Evolutionary conservation across 2,888 invertebrate species (phyloP), one percentile per base, ranked within the genome.

Genomic region (Heliconius ethilla): DNA sequence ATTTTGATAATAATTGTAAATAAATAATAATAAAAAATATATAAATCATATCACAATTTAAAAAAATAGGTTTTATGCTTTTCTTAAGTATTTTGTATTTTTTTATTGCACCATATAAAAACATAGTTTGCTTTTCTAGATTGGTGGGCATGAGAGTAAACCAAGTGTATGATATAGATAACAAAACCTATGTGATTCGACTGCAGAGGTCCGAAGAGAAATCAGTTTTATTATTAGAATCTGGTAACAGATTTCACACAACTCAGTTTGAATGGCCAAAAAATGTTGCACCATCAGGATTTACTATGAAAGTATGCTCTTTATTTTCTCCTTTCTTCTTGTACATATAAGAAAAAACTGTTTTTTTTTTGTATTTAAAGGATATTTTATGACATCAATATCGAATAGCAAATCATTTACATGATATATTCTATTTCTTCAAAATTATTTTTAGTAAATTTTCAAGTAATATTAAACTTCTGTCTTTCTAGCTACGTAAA

Each of bases 201-300:
- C 92, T 98, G 62, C 97, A 97, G 89, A 96, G 97, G 81, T 96
- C 97, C 0, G 98, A 99, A 87, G 96, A 97, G 85, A 99, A 99
- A 93, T 95, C 95, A 75, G 96, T 99, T 15, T 92, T 99, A 51
- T 91, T 99, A 11, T 91, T 99, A 55, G 99, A 99, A 93, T 99
- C 99, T 0, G 99, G 99, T 0, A 97, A 96, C 83, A 95, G 99
- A 79, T 97, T 99, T 80, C 99, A 99, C 88, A 97, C 97, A 9
- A 99, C 99, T 18, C 97, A 96, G 63, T 99, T 98, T 92, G 99
- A 99, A 88, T 99, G 99, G 99, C 99, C 99, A 0, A 99, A 99
- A 93, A 99, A 98, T 95, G 96, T 97, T 65, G 97, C 97, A 10
- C 99, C 98, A 1, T 99, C 98, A 0, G 98, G 99, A 1, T 99